A percentile compares a stretch with the other conserved stretches of the same genome.
phyloP scores from a whole-genome alignment of 2,888 invertebrate species.

The Cepaea hortensis region DNA sequence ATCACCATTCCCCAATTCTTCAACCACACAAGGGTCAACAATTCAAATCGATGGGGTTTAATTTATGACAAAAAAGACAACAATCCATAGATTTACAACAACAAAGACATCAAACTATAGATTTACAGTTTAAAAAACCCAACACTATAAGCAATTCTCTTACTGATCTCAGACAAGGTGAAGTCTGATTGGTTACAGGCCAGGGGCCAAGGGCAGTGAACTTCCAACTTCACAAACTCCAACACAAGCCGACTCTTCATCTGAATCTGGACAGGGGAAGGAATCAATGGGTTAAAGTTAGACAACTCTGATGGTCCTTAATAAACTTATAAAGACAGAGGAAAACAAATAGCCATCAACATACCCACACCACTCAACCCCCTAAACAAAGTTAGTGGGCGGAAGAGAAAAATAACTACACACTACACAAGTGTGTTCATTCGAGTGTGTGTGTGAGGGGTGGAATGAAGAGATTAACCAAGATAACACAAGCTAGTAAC shows the following conservation, averaged over 20 bases:
- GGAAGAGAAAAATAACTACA: too few species aligned
- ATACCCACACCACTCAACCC: too few species aligned
- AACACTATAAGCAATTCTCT: slow-evolving; percentile 7
- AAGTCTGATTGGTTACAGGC: slow-evolving; percentile 64
- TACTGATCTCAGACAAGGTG: slow-evolving; percentile 67
- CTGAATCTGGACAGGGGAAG: slow-evolving; percentile 60
- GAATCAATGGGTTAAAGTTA: neutral
- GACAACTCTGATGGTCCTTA: neutral
- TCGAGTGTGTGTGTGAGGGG: too few species aligned
- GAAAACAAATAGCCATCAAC: too few species aligned
- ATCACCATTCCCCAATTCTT: too few species aligned
- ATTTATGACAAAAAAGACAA: too few species aligned
- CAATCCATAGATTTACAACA: too few species aligned
- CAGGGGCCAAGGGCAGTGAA: slow-evolving; percentile 69
- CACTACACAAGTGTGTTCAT: too few species aligned
- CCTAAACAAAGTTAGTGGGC: too few species aligned
- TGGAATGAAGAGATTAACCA: neutral
- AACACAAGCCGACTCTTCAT: slow-evolving; percentile 67
- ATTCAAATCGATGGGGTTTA: too few species aligned
- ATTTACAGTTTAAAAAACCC: neutral
- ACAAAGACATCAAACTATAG: too few species aligned
- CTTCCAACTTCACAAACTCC: slow-evolving; percentile 67
- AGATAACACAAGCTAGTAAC: neutral
- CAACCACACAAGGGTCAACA: too few species aligned
- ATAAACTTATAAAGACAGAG: neutral